Evolutionary conservation across 2,888 invertebrate species (phyloP).

Genomic region (Parthenolecanium corni): DNA sequence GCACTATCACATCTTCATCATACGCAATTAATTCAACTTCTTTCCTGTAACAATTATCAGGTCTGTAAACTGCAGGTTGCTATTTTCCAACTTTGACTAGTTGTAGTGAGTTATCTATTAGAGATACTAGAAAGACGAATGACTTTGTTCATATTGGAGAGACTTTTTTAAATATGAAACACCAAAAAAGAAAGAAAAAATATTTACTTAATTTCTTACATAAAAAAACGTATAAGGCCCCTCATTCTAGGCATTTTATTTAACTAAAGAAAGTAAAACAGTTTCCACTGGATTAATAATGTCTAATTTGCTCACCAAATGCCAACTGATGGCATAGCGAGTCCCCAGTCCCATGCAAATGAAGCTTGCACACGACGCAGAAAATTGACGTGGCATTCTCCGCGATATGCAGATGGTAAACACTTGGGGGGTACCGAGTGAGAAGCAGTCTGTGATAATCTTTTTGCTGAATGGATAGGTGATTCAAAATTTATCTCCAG

Average conservation of each 20-base stretch:
- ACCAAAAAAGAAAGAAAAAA: too few relatives aligned
- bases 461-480: conserved; percentile 46
- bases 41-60: conserved; percentile 47
- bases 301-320: conserved; percentile 63
- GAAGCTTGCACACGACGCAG: conserved; percentile 87
- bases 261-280: neutral
- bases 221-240: too few relatives aligned
- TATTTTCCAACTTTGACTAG: neutral
- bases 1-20: conserved; percentile 47
- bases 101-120: neutral
- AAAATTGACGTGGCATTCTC: conserved; percentile 87
- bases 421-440: conserved; percentile 62
- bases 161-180: too few relatives aligned
- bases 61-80: neutral
- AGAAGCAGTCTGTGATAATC: conserved; percentile 38
- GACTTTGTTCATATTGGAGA: too few relatives aligned
- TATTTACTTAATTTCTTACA: too few relatives aligned
- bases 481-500: conserved; percentile 39
- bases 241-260: too few relatives aligned
- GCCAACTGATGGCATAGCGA: conserved; percentile 84
- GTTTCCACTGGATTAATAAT: neutral
- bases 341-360: conserved; percentile 96
- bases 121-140: too few relatives aligned
- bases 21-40: conserved; percentile 53
- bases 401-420: conserved; percentile 59